phyloP scores from a whole-genome alignment of 53 echinoderm and acorn worm species.

The Henricia sp. region DNA sequence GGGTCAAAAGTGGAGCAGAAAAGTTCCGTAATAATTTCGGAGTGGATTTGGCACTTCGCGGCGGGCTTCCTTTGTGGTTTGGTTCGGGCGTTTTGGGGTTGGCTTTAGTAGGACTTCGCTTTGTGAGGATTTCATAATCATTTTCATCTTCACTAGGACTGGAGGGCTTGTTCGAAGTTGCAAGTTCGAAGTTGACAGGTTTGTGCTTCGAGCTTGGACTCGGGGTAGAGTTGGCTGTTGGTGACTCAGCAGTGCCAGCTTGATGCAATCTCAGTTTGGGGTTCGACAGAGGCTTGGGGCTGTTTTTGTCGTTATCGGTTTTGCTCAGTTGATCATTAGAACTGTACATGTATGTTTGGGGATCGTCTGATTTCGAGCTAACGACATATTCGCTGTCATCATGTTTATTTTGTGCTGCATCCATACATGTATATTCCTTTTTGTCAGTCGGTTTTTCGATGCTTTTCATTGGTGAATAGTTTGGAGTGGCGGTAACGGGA shows the following conservation, averaged over 20 bases:
- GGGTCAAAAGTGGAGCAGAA: slow-evolving; percentile 22
- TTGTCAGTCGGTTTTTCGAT: background rate
- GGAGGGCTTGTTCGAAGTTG: too few species aligned
- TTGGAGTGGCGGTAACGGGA: background rate
- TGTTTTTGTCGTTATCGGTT: slow-evolving; percentile 10
- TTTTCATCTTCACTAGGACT: background rate
- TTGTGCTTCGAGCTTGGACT: background rate
- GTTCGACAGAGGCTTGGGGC: slow-evolving; percentile 26
- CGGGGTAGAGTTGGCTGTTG: background rate
- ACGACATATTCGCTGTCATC: slow-evolving; percentile 28
- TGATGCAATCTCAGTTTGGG: slow-evolving; percentile 5
- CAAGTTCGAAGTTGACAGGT: background rate
- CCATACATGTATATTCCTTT: slow-evolving; percentile 3
- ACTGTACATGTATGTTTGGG: slow-evolving; percentile 39
- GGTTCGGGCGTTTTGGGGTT: slow-evolving; percentile 36
- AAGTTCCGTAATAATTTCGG: slow-evolving; percentile 10
- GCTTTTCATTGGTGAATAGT: slow-evolving; percentile 49
- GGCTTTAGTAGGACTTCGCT: background rate
- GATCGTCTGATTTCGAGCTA: slow-evolving; percentile 29
- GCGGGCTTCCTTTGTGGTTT: background rate
- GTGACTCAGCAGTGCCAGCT: background rate
- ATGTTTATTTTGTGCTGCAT: background rate
- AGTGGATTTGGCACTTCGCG: background rate
- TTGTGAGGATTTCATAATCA: slow-evolving; percentile 44
- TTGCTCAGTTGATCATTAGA: slow-evolving; percentile 21